Evolutionary conservation across 2,113 vertebrate genomes (phyloP).

Genomic region (Gymnogyps californianus): DNA sequence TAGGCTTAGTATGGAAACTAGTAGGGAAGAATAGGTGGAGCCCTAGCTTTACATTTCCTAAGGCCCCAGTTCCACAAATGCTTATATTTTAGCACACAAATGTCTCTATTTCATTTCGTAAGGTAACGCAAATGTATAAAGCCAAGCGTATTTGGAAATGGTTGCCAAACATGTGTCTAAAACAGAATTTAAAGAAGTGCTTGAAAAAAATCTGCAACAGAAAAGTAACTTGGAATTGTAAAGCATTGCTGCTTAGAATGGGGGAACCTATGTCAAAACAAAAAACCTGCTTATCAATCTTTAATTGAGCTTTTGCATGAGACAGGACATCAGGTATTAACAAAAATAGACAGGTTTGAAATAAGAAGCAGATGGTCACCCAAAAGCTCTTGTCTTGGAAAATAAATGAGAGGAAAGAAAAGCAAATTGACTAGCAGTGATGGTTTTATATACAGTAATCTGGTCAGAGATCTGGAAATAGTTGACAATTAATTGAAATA

Average conservation of each 20-base stretch:
- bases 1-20: neutral
- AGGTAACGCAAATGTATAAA: neutral
- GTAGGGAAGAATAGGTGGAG: neutral
- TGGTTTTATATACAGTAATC: conserved; percentile 55
- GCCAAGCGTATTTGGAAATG: neutral
- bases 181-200: neutral
- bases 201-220: neutral
- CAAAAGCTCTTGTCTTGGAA: conserved; percentile 55
- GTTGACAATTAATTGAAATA: conserved; percentile 71
- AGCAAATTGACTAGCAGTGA: conserved; percentile 35
- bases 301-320: neutral
- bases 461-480: conserved; percentile 64
- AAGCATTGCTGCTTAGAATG: neutral
- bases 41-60: neutral
- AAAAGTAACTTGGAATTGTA: neutral
- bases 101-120: neutral
- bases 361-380: conserved; percentile 63
- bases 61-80: neutral
- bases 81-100: neutral
- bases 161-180: neutral
- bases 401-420: conserved; percentile 47
- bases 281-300: neutral
- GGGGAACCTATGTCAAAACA: neutral
- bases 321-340: conserved; percentile 34
- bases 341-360: conserved; percentile 56